phyloP scores from a whole-genome alignment of 1,140 invertebrate genomes.

The Ctenoplectra terminalis region DNA sequence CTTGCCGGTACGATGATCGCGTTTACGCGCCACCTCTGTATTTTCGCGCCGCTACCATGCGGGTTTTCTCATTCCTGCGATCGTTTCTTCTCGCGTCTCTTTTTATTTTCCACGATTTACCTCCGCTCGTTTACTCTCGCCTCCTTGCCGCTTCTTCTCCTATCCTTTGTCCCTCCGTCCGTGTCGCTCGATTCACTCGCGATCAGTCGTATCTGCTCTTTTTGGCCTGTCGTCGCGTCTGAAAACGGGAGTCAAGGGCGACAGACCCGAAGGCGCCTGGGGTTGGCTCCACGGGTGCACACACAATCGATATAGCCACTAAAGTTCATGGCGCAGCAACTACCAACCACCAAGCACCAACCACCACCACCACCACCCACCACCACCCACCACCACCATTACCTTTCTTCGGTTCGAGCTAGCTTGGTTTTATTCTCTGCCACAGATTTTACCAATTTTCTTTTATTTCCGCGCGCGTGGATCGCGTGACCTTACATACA shows the following conservation, averaged over 20 bases:
- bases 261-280: slow-evolving; percentile 77
- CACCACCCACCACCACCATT: slow-evolving; percentile 7
- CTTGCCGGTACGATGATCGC: too few species aligned
- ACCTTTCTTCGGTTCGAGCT: slow-evolving; percentile 4
- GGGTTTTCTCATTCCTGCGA: not conserved
- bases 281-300: slow-evolving; percentile 68
- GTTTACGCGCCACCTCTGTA: not conserved
- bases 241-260: slow-evolving; percentile 78
- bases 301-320: slow-evolving; percentile 81
- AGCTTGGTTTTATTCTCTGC: slow-evolving; percentile 4
- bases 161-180: too few species aligned
- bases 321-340: slow-evolving; percentile 79
- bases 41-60: too few species aligned
- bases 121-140: not conserved
- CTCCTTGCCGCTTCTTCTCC: not conserved
- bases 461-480: not conserved
- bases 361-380: not conserved
- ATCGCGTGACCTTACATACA: slow-evolving; percentile 5
- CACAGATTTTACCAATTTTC: not conserved
- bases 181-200: too few species aligned
- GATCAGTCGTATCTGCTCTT: slow-evolving; percentile 6
- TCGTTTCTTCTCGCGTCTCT: not conserved
- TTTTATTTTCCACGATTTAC: not conserved
- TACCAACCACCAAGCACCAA: slow-evolving; percentile 35
- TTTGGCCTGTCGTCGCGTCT: slow-evolving; percentile 52